Evolutionary conservation across 2,888 invertebrate species (phyloP).

Genomic region (Drosophila birchii): DNA sequence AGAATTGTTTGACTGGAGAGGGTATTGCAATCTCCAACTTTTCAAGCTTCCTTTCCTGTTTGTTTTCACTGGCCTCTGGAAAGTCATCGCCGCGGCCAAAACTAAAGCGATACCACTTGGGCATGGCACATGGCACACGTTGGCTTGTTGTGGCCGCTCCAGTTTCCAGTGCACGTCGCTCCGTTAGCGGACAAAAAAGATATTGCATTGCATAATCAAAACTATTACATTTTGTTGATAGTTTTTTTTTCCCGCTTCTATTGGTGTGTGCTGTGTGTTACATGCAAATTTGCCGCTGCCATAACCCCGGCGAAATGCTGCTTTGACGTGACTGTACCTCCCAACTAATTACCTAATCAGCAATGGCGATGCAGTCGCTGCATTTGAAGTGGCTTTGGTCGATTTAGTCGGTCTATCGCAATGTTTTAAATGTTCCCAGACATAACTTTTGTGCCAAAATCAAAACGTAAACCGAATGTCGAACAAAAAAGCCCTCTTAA

Average conservation of each 20-base stretch:
- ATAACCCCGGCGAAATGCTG: slow-evolving; percentile 55
- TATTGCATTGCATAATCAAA: slow-evolving; percentile 69
- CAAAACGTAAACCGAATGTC: slow-evolving; percentile 7
- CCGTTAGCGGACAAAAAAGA: slow-evolving; percentile 58
- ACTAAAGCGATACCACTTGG: slow-evolving; percentile 60
- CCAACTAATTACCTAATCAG: slow-evolving; percentile 64
- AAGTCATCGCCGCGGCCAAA: slow-evolving; percentile 37
- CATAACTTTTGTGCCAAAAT: slow-evolving; percentile 50
- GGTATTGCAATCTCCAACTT: background rate
- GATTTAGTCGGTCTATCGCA: slow-evolving; percentile 33
- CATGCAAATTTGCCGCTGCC: slow-evolving; percentile 64
- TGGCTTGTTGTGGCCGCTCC: slow-evolving; percentile 64
- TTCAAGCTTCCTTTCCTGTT: background rate
- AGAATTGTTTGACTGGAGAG: background rate
- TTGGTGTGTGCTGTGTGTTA: slow-evolving; percentile 46
- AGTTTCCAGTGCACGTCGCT: slow-evolving; percentile 74
- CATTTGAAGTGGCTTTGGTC: slow-evolving; percentile 51
- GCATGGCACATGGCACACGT: slow-evolving; percentile 54
- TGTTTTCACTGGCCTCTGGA: slow-evolving; percentile 10
- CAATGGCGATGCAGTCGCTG: slow-evolving; percentile 47
- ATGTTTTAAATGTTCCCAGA: slow-evolving; percentile 56
- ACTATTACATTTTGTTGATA: slow-evolving; percentile 65
- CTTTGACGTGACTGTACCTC: slow-evolving; percentile 68
- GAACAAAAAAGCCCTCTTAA: slow-evolving; percentile 56
- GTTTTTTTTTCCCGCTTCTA: slow-evolving; percentile 41